A percentile compares a stretch with the other conserved stretches of the same genome.
phyloP scores from a whole-genome alignment of 1,140 invertebrate genomes.

The Diuraphis noxia region DNA sequence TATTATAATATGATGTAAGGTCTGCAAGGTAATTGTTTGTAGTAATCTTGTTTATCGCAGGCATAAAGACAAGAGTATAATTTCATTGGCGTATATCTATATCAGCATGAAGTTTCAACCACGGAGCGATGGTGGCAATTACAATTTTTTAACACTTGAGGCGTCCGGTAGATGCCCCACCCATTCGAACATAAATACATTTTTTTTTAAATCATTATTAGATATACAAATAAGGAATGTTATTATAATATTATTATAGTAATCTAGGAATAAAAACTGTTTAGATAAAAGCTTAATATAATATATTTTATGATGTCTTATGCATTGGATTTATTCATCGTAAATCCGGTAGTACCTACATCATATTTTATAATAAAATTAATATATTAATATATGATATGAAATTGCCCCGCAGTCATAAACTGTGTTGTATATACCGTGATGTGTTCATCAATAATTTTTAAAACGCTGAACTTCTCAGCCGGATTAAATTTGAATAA shows the following conservation, averaged over 20 bases:
- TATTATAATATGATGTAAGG: not conserved
- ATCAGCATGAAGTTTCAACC: not conserved
- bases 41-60: not conserved
- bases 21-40: not conserved
- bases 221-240: not conserved
- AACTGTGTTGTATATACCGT: too few relatives aligned
- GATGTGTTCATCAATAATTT: too few relatives aligned
- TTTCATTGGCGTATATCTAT: not conserved
- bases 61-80: not conserved
- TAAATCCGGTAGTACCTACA: too few relatives aligned
- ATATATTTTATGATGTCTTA: not conserved
- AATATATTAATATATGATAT: too few relatives aligned
- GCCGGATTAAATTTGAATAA: too few relatives aligned
- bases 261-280: not conserved
- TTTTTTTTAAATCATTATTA: too few relatives aligned
- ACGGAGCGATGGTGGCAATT: not conserved
- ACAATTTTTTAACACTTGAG: not conserved
- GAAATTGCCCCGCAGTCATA: too few relatives aligned
- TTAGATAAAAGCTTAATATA: not conserved
- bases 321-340: not conserved
- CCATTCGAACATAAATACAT: too few relatives aligned
- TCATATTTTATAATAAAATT: too few relatives aligned
- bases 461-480: too few relatives aligned
- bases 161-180: too few relatives aligned
- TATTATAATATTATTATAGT: not conserved